phyloP scores from a whole-genome alignment of 2,888 invertebrate genomes.

The Adineta ricciae region DNA sequence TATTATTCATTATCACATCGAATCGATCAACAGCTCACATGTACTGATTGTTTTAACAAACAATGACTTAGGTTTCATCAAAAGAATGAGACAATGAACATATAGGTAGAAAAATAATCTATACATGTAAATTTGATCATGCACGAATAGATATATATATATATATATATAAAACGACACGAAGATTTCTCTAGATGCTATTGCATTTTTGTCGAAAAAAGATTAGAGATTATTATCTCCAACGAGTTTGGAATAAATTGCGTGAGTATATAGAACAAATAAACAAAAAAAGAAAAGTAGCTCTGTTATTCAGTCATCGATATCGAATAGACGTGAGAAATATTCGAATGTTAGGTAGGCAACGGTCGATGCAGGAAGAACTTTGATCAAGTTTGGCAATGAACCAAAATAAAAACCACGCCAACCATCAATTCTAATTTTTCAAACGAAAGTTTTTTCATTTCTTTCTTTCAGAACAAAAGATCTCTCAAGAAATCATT shows the following conservation, averaged over 20 bases:
- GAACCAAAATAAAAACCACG: conserved; percentile 27
- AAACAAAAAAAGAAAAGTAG: neutral
- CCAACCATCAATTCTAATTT: conserved; percentile 21
- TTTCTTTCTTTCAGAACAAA: too few species aligned
- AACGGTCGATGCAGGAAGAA: conserved; percentile 24
- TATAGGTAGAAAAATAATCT: too few species aligned
- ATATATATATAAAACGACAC: too few species aligned
- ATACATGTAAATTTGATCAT: neutral
- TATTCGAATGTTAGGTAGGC: conserved; percentile 28
- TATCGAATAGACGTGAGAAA: conserved; percentile 22
- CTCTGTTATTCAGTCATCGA: neutral
- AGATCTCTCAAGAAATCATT: neutral
- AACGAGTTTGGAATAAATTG: neutral
- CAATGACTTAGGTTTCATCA: neutral
- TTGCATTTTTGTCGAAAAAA: neutral
- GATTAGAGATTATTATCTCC: neutral
- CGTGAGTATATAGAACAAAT: neutral
- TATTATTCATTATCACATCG: neutral
- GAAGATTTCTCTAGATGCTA: too few species aligned
- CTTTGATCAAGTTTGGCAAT: conserved; percentile 28
- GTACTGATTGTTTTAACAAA: neutral
- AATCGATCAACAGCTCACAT: neutral
- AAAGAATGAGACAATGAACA: neutral
- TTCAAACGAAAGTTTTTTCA: too few species aligned
- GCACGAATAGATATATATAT: neutral